Evolutionary conservation across 1,140 invertebrate species (phyloP).

Genomic region (Ridgeia piscesae): DNA sequence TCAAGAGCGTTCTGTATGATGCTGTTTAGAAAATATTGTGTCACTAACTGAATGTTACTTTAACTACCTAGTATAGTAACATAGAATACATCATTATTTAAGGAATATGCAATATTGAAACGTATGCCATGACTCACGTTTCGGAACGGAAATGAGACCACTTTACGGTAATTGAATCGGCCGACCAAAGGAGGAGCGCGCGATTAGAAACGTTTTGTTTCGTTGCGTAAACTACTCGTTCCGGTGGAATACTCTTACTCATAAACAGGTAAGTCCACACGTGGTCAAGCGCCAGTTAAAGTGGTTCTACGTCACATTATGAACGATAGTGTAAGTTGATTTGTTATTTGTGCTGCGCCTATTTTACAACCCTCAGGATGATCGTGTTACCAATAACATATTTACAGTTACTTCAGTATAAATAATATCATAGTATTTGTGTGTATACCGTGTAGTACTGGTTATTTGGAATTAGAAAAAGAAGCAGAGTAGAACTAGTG

Average conservation of each 20-base stretch:
- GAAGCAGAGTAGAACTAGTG: too few species aligned
- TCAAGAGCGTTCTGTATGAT: not conserved
- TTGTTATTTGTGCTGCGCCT: too few species aligned
- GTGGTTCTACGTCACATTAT: not conserved
- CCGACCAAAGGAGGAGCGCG: not conserved
- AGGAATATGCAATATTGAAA: not conserved
- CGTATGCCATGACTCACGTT: not conserved
- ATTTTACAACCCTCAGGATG: too few species aligned
- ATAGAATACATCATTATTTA: not conserved
- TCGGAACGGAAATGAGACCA: not conserved
- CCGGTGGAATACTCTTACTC: not conserved
- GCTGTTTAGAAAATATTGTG: not conserved
- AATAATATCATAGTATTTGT: too few species aligned
- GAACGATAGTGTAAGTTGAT: not conserved
- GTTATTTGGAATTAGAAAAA: too few species aligned
- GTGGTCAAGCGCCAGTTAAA: not conserved
- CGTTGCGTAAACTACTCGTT: not conserved
- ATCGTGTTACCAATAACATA: too few species aligned
- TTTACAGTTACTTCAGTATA: too few species aligned
- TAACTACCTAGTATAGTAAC: not conserved
- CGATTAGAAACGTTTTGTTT: not conserved
- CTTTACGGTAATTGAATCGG: constrained; percentile 5
- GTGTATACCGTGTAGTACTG: too few species aligned
- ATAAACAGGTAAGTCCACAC: not conserved
- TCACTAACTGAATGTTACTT: not conserved